Percentiles rank a stretch among this genome's conserved stretches.
Conservation (phyloP, 92 coral and sea anemone genomes). For the Porites divaricata region DNA sequence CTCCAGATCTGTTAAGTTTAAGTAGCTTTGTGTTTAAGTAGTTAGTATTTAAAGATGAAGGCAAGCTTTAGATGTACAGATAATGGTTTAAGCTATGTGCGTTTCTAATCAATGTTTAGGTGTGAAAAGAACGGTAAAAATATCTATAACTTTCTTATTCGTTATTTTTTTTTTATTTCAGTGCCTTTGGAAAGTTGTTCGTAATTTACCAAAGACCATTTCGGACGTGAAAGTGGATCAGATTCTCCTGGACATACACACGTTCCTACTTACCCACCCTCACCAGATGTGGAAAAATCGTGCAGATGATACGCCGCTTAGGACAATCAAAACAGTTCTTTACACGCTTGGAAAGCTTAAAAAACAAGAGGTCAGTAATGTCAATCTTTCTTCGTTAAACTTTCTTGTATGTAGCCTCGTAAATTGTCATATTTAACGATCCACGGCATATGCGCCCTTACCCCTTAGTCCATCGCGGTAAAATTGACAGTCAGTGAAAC, state of each 20-base stretch:
- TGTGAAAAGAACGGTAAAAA: too few species aligned
- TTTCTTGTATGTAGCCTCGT: too few species aligned
- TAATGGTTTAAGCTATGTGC: too few species aligned
- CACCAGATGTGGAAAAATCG: constrained; percentile 94
- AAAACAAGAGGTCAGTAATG: constrained; percentile 51
- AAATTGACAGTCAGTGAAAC: too few species aligned
- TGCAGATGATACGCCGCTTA: constrained; percentile 93
- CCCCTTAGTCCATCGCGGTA: too few species aligned
- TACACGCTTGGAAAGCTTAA: constrained; percentile 92
- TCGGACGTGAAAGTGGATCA: constrained; percentile 81
- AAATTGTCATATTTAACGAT: too few species aligned
- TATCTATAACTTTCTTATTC: background rate
- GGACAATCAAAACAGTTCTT: constrained; percentile 89
- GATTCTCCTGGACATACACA: constrained; percentile 88
- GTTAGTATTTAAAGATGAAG: too few species aligned
- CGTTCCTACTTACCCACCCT: constrained; percentile 89
- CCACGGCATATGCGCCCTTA: too few species aligned
- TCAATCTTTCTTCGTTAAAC: background rate
- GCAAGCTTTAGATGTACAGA: too few species aligned
- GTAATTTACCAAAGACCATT: constrained; percentile 76
- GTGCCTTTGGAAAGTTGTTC: constrained; percentile 93
- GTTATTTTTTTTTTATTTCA: background rate
- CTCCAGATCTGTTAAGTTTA: too few species aligned
- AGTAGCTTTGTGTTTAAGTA: too few species aligned
- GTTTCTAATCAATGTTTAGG: too few species aligned